A percentile compares a stretch with the other conserved stretches of the same genome.
These are phyloP conservation scores for Embidobia sp. DNA, from an alignment of 2,888 invertebrate species.

Conservation along the genomic window DNA sequence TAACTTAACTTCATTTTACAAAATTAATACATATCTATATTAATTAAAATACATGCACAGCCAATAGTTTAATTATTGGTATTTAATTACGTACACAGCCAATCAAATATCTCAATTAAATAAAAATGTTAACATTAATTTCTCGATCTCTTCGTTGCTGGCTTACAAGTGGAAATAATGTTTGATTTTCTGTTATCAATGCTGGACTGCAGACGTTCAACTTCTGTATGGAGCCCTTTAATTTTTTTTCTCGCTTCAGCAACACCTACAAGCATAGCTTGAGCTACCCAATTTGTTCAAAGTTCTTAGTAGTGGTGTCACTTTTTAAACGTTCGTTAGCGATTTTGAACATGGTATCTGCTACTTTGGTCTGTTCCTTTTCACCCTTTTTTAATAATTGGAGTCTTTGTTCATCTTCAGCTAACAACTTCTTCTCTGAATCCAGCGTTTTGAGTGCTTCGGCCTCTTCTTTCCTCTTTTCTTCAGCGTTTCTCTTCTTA, in stretches of 20 bases:
- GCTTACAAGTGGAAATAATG: constrained; percentile 3
- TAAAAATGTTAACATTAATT: too few relatives aligned
- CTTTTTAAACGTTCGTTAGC: constrained; percentile 18
- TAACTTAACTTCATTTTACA: too few relatives aligned
- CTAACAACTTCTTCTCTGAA: constrained; percentile 12
- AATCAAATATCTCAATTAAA: too few relatives aligned
- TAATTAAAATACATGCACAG: too few relatives aligned
- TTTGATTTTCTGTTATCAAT: constrained; percentile 24
- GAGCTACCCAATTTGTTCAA: constrained; percentile 19
- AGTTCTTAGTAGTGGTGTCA: constrained; percentile 10
- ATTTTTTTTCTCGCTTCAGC: constrained; percentile 8
- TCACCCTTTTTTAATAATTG: constrained; percentile 5
- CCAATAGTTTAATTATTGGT: too few relatives aligned
- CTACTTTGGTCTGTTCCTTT: constrained; percentile 9
- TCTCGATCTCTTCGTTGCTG: too few relatives aligned
- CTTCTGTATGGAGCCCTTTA: neutral
- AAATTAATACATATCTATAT: too few relatives aligned
- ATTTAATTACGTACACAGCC: too few relatives aligned
- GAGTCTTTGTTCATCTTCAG: constrained; percentile 19
- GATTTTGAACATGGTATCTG: constrained; percentile 12
- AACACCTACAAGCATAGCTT: constrained; percentile 10
- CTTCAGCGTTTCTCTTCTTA: constrained; percentile 10
- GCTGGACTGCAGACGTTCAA: constrained; percentile 3
- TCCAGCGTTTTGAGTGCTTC: constrained; percentile 7
- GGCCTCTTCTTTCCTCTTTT: constrained; percentile 9